phyloP scores from a whole-genome alignment of 1,140 invertebrate species.

The Bactericera cockerelli region DNA sequence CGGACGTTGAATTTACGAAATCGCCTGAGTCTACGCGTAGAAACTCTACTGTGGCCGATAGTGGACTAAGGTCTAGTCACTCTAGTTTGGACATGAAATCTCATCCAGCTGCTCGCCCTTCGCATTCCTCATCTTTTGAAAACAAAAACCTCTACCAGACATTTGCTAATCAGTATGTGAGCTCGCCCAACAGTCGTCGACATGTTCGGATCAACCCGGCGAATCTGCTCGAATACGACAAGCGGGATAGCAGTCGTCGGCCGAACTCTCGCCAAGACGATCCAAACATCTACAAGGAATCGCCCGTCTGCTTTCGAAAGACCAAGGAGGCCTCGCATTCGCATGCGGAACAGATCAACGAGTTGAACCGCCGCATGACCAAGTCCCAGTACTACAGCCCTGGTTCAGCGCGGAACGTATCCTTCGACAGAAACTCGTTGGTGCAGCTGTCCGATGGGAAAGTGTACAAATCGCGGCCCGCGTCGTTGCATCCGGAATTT shows the following conservation, averaged over 20 bases:
- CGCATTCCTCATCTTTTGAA: too few species aligned
- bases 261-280: background rate
- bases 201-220: background rate
- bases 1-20: too few species aligned
- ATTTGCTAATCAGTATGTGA: slow-evolving; percentile 1
- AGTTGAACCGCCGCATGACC: background rate
- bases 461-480: background rate
- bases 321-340: background rate
- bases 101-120: too few species aligned
- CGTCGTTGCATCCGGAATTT: background rate
- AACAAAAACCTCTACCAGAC: background rate
- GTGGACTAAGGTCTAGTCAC: too few species aligned
- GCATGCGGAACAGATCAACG: background rate
- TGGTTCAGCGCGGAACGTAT: background rate
- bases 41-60: too few species aligned
- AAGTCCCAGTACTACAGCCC: background rate
- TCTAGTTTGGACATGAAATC: too few species aligned
- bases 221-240: background rate
- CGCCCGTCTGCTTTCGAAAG: background rate
- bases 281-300: slow-evolving; percentile 1
- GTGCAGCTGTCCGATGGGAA: background rate
- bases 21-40: too few species aligned
- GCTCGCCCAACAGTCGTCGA: background rate
- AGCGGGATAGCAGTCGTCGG: background rate
- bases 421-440: background rate